Evolutionary conservation across 2,888 invertebrate species (phyloP), one percentile per base, ranked within the genome.

Genomic region (Drosophila ochracea): DNA sequence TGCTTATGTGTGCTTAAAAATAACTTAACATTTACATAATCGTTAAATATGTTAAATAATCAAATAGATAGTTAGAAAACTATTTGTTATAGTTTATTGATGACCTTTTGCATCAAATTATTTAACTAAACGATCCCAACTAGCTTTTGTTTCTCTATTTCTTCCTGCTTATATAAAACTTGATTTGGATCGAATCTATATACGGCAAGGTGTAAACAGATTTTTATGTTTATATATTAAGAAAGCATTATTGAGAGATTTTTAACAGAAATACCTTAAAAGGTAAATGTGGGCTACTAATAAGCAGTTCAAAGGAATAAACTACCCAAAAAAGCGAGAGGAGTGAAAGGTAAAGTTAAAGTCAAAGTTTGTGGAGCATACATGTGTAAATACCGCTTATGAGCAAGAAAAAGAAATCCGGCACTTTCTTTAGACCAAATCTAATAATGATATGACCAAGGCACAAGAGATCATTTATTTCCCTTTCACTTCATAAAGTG

Each of bases 401-500:
- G 69, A 70, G 43, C 55, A 37, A 61, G 54, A 70, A 76, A 78
- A 78, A 76, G 77, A 78, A 80, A 76, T 76, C 72, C 50, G 59
- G 57, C 50, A 68, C 75, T 82, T 78, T 80, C 78, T 82, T 78
- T 19, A 37, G 65, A 61, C 30, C 63, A 75, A 57, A 68, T 75
- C 68, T 78, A 74, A 79, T 61, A 61, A 74, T 68, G 57, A 60
- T 65, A 60, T 59, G 52, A 52, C 52, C 76, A 60, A 7, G 35
- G 19, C 47, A 64, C 47, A 57, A 61, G 50, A 68, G 50, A 71
- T 72, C 64, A 58, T 43, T 75, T 66, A 80, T 80, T 78, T 78
- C 80, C 78, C 78, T 80, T 78, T 78, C 78, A 78, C 78, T 78
- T 67, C 54, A 60, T 59, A 21, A 37, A 13, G 21, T 33, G 28